These are phyloP conservation scores for Cephus nigrinus DNA, from an alignment of 2,888 invertebrate genomes.

Conservation along the genomic window DNA sequence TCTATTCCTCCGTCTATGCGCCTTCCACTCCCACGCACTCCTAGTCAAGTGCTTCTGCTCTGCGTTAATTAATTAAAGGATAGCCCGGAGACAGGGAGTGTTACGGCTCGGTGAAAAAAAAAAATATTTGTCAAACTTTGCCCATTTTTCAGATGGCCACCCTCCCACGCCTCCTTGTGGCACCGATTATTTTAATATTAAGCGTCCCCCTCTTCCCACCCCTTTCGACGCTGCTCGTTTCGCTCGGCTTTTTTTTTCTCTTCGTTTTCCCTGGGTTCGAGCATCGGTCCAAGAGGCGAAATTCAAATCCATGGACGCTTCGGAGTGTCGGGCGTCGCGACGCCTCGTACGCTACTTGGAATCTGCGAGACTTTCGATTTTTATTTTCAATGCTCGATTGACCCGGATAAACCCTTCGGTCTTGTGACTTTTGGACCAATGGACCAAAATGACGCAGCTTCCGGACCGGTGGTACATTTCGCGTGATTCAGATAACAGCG, in stretches of 20 bases:
- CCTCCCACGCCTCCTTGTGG: not conserved
- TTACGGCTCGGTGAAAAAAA: conserved; percentile 30
- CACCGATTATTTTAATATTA: conserved; percentile 25
- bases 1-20: not conserved
- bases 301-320: too few relatives aligned
- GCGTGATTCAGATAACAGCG: too few relatives aligned
- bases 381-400: too few relatives aligned
- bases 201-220: not conserved
- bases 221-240: not conserved
- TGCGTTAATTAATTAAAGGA: conserved; percentile 52
- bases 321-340: too few relatives aligned
- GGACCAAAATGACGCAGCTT: too few relatives aligned
- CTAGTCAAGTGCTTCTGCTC: conserved; percentile 24
- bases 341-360: too few relatives aligned
- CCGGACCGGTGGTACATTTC: too few relatives aligned
- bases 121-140: conserved; percentile 44
- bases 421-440: too few relatives aligned
- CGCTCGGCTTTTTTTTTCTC: not conserved
- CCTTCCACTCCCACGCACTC: conserved; percentile 19
- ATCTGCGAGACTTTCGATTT: too few relatives aligned
- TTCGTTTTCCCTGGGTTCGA: not conserved
- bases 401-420: too few relatives aligned
- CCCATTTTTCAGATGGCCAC: conserved; percentile 13
- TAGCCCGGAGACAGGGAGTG: conserved; percentile 29
- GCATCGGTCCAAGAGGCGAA: conserved; percentile 8